Conservation (phyloP, 2,113 vertebrate species). For the Anguilla rostrata region DNA sequence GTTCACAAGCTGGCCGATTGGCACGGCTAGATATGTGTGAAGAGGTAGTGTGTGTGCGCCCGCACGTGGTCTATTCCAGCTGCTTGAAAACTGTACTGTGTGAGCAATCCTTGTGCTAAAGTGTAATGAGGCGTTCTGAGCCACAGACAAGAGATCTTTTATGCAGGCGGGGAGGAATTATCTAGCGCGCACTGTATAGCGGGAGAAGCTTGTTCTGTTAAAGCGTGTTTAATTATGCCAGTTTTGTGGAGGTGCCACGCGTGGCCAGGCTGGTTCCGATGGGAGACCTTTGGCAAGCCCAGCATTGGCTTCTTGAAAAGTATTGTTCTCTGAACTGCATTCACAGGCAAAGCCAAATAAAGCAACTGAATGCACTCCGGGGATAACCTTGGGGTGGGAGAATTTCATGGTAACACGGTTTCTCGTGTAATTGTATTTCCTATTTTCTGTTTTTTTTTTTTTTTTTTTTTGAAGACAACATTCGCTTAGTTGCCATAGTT, state of each 20-base stretch:
- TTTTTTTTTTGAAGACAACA: not conserved
- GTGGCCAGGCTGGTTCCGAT: not conserved
- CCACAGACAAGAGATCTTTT: not conserved
- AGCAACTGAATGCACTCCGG: not conserved
- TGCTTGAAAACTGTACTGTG: not conserved
- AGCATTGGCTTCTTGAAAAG: not conserved
- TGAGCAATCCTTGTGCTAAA: not conserved
- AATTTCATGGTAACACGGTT: not conserved
- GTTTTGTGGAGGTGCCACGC: not conserved
- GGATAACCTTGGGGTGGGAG: not conserved
- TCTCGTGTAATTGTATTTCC: not conserved
- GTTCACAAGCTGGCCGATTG: not conserved
- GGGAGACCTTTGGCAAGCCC: not conserved
- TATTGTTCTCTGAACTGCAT: constrained; percentile 47
- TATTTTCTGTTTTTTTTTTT: not conserved
- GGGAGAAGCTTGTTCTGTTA: not conserved
- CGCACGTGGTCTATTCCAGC: not conserved
- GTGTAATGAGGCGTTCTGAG: not conserved
- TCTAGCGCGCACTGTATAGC: not conserved
- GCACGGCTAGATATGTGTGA: not conserved
- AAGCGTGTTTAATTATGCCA: not conserved
- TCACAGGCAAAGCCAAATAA: constrained; percentile 19
- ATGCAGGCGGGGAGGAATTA: not conserved
- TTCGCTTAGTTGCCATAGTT: not conserved
- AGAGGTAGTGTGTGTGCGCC: not conserved